phyloP scores from a whole-genome alignment of 2,888 invertebrate genomes.

The Agrochola lychnidis region DNA sequence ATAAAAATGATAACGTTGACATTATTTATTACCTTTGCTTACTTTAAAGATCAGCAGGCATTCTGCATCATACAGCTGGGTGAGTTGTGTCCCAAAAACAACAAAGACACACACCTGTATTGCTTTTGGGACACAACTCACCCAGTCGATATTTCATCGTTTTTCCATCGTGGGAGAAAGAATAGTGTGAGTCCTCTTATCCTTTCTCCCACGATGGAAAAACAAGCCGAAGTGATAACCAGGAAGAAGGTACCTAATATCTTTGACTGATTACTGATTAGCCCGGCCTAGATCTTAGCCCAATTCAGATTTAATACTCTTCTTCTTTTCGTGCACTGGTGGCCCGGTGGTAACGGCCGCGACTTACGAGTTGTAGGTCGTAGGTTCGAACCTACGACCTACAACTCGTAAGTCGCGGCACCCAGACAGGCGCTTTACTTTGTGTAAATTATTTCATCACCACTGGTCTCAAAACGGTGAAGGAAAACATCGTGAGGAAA shows the following conservation, averaged over 20 bases:
- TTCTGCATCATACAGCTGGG: neutral
- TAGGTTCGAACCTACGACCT: too few species aligned
- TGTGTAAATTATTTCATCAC: too few species aligned
- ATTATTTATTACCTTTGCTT: neutral
- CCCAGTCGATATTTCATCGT: neutral
- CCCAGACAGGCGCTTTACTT: too few species aligned
- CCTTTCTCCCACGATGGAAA: neutral
- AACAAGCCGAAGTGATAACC: neutral
- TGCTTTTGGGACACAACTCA: neutral
- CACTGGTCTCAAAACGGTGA: too few species aligned
- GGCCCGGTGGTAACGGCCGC: too few species aligned
- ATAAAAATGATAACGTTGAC: constrained; percentile 8
- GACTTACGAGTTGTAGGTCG: too few species aligned
- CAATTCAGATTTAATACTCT: neutral
- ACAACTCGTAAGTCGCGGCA: too few species aligned
- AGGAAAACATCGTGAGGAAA: too few species aligned
- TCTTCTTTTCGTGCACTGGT: too few species aligned
- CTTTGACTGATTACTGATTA: neutral
- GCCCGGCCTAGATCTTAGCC: neutral
- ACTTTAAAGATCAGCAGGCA: neutral
- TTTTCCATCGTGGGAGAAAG: neutral
- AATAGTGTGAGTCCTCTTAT: neutral
- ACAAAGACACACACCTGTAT: neutral
- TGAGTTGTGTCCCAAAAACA: neutral
- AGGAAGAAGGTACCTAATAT: neutral